Base-by-base conservation (phyloP, 1,140 invertebrate genomes). In the Delia radicum region DNA sequence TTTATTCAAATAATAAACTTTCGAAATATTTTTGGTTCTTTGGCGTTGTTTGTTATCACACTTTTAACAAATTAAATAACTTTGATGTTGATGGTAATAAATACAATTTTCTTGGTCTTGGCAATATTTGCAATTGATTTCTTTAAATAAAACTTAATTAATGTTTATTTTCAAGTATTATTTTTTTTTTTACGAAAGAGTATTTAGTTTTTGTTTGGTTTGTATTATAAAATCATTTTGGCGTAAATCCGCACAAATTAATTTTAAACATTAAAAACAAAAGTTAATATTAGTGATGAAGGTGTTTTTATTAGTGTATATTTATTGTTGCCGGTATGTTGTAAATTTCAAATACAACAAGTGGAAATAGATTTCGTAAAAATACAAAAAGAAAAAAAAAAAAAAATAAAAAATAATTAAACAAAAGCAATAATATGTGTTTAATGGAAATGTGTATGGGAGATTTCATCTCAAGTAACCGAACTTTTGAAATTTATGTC, bases 221-320 rank as follows among this genome's bases (percentile, higher is more conserved):
- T 65, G 27, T 29, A 65, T 65, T 65, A 28, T 69, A 69, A 69
- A 69, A 69, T 69, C 65, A 69, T 69, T 69, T 33, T 24, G 21
- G 65, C 65, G 65, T 69, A 69, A 33, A 69, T 69, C 65, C 65
- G 65, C 31, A 21, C 12, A 69, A 69, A 37, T 69, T 33, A 33
- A 33, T 21, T 69, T 21, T 21, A 69, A 69, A 37, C 65, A 69
- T 69, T 26, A 21, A 69, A 27, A 63, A 27, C 8, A 27, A 29
- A 61, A 61, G 55, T 61, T 26, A 7, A 61, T 61, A 15, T 61
- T 24, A 2, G 24, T 24, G n/a, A n/a, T 61, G 7, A 0, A 3
- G 55, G 18, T 61, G 62, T 28, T 63, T 24, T 65, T 65, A 26
- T 15, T 65, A 27, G 24, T 29, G 26, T 10, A 15, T 2, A n/a